These are phyloP conservation scores for Regulus satrapa DNA, from an alignment of 2,113 vertebrate genomes.

Conservation along the genomic window DNA sequence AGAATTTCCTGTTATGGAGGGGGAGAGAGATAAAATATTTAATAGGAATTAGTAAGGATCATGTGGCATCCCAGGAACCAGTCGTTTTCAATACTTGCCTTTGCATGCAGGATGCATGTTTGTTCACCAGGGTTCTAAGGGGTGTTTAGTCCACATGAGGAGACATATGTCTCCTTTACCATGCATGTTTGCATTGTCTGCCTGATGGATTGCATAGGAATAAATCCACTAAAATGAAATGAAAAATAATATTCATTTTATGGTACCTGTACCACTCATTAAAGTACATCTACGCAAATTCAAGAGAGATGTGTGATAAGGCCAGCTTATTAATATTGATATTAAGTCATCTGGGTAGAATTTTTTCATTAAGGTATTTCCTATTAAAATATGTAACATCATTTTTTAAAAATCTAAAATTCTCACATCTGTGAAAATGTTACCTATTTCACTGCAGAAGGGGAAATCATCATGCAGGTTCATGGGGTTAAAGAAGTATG, in stretches of 20 bases:
- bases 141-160: neutral
- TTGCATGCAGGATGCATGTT: neutral
- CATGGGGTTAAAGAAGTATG: neutral
- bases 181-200: neutral
- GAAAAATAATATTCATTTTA: neutral
- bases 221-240: neutral
- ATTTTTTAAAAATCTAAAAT: neutral
- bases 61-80: neutral
- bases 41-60: neutral
- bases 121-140: neutral
- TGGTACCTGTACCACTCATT: neutral
- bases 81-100: neutral
- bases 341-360: neutral
- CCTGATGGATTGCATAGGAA: neutral
- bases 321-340: neutral
- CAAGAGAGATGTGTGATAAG: neutral
- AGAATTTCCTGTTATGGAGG: neutral
- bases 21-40: neutral
- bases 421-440: neutral
- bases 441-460: neutral
- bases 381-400: neutral
- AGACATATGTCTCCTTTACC: neutral
- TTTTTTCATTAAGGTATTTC: neutral
- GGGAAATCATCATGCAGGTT: neutral
- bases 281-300: neutral